These are phyloP conservation scores for Phenganax marumi DNA, from an alignment of 92 coral and sea anemone species.

Conservation along the genomic window DNA sequence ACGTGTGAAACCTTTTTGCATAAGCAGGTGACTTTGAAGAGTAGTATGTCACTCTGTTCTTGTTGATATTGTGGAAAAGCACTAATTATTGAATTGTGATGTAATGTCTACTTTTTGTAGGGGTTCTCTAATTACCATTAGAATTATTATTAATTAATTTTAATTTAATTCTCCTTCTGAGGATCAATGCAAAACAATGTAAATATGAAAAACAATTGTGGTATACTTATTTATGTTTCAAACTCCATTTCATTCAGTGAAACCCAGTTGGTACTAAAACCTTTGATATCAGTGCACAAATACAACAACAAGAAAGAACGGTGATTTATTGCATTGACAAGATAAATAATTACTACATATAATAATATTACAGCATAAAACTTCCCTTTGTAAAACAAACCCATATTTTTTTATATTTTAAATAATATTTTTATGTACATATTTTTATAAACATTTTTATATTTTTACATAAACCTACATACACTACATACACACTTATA, in stretches of 20 bases:
- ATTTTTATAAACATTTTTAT: conserved; percentile 40
- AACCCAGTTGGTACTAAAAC: not conserved
- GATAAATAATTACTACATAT: conserved; percentile 23
- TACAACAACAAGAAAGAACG: not conserved
- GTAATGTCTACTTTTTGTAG: too few species aligned
- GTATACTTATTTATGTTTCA: too few species aligned
- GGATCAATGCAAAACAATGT: too few species aligned
- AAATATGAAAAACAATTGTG: too few species aligned
- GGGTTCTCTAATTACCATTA: too few species aligned
- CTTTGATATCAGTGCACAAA: not conserved
- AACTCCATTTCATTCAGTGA: not conserved
- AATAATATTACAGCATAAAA: not conserved
- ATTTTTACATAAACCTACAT: conserved; percentile 24
- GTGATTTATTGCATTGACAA: conserved; percentile 10
- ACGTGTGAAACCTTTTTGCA: conserved; percentile 2
- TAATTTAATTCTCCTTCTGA: too few species aligned
- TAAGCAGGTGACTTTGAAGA: not conserved
- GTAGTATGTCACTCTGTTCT: too few species aligned
- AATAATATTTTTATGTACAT: conserved; percentile 26
- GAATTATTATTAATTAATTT: too few species aligned
- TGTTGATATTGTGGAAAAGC: too few species aligned
- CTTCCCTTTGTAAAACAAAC: not conserved
- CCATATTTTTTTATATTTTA: conserved; percentile 21
- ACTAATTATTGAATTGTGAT: too few species aligned
- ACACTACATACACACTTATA: not conserved